Percentiles rank a stretch among this genome's conserved stretches.
phyloP scores from a whole-genome alignment of 2,113 vertebrate genomes.

The Tringa solitaria region DNA sequence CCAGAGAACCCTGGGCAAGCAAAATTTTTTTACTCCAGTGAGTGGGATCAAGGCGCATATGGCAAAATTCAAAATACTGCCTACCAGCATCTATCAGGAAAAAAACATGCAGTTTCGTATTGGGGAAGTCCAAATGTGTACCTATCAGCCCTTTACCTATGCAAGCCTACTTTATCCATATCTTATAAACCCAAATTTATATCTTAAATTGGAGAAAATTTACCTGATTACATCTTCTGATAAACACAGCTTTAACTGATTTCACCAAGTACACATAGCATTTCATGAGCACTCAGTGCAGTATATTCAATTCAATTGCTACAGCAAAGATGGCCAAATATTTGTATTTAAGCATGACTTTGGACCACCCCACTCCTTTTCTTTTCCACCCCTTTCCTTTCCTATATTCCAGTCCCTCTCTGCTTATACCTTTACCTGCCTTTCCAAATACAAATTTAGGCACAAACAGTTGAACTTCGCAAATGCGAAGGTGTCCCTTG shows the following conservation, averaged over 20 bases:
- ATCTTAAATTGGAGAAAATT: background rate
- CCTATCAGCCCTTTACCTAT: background rate
- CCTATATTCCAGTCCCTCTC: background rate
- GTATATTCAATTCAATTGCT: background rate
- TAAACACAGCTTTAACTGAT: background rate
- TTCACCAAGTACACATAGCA: background rate
- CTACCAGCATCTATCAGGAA: background rate
- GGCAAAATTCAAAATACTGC: background rate
- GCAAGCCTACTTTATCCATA: background rate
- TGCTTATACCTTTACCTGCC: background rate
- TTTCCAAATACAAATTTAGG: background rate
- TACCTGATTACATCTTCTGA: background rate
- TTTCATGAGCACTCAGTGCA: background rate
- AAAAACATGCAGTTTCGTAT: background rate
- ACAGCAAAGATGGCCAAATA: background rate
- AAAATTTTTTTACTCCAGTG: background rate
- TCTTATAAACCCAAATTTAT: background rate
- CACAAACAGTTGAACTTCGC: background rate
- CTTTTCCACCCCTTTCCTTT: background rate
- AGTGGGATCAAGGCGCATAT: background rate
- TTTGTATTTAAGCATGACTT: background rate
- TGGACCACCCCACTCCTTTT: background rate
- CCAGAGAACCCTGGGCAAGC: background rate
- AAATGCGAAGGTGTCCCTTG: accelerated
- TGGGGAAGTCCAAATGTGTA: background rate